Evolutionary conservation across 2,888 invertebrate genomes (phyloP).

Genomic region (Eulithis prunata): DNA sequence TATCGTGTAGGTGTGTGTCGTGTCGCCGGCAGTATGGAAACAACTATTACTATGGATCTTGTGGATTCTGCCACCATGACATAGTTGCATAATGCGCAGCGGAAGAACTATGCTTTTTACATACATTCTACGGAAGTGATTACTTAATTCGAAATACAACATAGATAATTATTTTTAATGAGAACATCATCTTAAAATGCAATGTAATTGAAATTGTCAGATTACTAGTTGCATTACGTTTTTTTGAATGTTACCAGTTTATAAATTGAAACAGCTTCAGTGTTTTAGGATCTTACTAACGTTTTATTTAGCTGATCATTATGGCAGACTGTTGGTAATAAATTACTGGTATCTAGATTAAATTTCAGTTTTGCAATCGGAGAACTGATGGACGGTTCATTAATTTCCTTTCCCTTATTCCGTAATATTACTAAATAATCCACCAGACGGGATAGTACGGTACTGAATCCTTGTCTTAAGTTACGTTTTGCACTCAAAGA

Average conservation of each 20-base stretch:
- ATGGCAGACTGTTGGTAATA: neutral
- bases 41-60: neutral
- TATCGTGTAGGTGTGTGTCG: no score
- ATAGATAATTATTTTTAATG: slow-evolving; percentile 13
- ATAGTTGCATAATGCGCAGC: slow-evolving; percentile 26
- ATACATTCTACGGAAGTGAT: slow-evolving; percentile 19
- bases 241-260: neutral
- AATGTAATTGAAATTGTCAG: slow-evolving; percentile 13
- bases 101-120: slow-evolving; percentile 29
- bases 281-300: no score
- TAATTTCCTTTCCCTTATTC: no score
- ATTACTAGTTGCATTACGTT: slow-evolving; percentile 5
- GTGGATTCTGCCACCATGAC: neutral
- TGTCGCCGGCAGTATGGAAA: no score
- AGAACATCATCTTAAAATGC: slow-evolving; percentile 5
- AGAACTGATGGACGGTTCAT: neutral
- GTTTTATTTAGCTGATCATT: no score
- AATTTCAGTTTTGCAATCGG: neutral
- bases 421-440: no score
- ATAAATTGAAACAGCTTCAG: no score
- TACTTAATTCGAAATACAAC: slow-evolving; percentile 12
- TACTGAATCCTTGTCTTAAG: no score
- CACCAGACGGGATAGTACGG: no score
- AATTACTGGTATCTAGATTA: slow-evolving; percentile 3
- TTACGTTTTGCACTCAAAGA: no score